These are phyloP conservation scores for Erpornis zantholeuca DNA, from an alignment of 2,113 vertebrate species.

Conservation along the genomic window DNA sequence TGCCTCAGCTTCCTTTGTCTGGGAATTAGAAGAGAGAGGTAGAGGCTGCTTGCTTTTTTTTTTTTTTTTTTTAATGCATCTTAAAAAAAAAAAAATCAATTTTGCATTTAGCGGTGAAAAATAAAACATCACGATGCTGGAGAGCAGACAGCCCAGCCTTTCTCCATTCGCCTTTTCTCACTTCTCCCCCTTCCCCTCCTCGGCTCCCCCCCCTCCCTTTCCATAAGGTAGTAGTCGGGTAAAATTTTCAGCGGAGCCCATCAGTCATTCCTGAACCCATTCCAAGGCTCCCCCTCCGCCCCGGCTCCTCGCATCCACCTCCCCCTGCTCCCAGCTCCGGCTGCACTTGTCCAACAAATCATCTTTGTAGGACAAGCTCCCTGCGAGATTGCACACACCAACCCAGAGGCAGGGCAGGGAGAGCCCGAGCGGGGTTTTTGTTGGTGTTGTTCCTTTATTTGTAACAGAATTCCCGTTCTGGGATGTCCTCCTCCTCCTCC, in stretches of 20 bases:
- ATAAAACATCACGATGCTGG: not conserved
- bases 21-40: not conserved
- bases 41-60: not conserved
- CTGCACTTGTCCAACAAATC: conserved; percentile 47
- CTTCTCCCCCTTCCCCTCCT: conserved; percentile 4
- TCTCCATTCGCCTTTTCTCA: conserved; percentile 22
- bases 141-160: conserved; percentile 1
- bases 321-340: conserved; percentile 23
- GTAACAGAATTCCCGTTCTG: not conserved
- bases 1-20: conserved; percentile 62
- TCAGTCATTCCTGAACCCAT: conserved; percentile 55
- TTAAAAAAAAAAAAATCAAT: conserved; percentile 30
- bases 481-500: not conserved
- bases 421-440: not conserved
- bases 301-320: not conserved
- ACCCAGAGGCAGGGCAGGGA: not conserved
- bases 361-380: conserved; percentile 53
- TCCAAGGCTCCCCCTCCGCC: conserved; percentile 53
- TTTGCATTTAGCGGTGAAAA: conserved; percentile 29
- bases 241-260: conserved; percentile 55
- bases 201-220: not conserved
- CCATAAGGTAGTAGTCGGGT: conserved; percentile 42
- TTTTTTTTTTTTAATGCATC: not conserved
- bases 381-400: not conserved
- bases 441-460: not conserved